phyloP scores from a whole-genome alignment of 2,113 vertebrate species.

The Prunella himalayana region DNA sequence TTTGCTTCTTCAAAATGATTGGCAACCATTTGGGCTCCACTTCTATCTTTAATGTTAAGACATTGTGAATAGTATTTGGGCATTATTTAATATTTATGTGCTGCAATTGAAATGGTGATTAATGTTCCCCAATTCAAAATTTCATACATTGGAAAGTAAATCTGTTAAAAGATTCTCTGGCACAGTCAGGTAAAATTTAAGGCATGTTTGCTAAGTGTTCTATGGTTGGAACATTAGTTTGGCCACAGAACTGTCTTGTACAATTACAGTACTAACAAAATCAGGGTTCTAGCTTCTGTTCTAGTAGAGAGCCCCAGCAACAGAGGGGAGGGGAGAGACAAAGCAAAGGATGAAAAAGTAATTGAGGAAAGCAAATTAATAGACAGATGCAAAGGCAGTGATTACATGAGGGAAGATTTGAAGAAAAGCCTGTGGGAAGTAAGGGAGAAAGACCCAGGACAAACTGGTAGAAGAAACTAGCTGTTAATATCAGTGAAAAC shows the following conservation, averaged over 20 bases:
- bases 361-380: not conserved
- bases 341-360: not conserved
- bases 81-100: not conserved
- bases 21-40: not conserved
- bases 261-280: not conserved
- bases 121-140: not conserved
- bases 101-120: not conserved
- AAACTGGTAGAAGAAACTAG: not conserved
- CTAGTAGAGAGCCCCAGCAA: not conserved
- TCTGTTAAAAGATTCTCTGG: not conserved
- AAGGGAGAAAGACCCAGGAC: not conserved
- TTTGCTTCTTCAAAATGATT: not conserved
- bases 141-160: not conserved
- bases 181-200: not conserved
- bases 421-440: not conserved
- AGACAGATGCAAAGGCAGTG: not conserved
- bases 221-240: not conserved
- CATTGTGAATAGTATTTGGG: not conserved
- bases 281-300: not conserved
- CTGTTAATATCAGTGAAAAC: not conserved
- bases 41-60: not conserved
- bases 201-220: not conserved
- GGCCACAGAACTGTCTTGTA: not conserved
- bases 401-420: not conserved
- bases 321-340: not conserved